These are phyloP conservation scores for Chaetops frenatus DNA, from an alignment of 2,113 vertebrate genomes.

Conservation along the genomic window DNA sequence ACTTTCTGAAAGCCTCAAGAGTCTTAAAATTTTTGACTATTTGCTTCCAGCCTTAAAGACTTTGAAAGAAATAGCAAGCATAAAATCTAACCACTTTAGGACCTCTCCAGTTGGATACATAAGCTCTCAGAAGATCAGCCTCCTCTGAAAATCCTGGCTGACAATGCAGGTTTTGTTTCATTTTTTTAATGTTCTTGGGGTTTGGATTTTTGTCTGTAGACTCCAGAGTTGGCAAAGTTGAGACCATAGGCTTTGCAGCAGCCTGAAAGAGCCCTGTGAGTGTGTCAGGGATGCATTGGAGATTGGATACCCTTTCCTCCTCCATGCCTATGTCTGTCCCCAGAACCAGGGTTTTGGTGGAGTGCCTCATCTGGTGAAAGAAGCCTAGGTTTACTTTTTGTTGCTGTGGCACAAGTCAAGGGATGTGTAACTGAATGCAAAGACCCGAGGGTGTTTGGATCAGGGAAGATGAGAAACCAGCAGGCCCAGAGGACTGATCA, in stretches of 20 bases:
- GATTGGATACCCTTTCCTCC: neutral
- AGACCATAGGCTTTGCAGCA: neutral
- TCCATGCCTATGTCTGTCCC: fast-evolving
- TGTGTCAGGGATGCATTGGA: neutral
- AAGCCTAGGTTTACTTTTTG: neutral
- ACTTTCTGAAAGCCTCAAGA: neutral
- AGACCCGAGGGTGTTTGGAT: neutral
- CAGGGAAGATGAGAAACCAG: neutral
- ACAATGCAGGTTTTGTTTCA: neutral
- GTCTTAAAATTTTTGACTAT: neutral
- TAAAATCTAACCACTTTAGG: neutral
- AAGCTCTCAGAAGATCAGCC: neutral
- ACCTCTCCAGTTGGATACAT: neutral
- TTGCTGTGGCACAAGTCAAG: neutral
- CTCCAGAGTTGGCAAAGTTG: neutral
- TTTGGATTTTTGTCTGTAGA: neutral
- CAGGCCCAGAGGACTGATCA: fast-evolving
- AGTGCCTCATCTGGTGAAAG: neutral
- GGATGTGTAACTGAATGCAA: neutral
- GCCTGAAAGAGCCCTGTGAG: neutral
- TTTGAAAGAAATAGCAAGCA: neutral
- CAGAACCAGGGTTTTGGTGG: neutral
- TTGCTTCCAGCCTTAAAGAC: neutral
- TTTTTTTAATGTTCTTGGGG: neutral
- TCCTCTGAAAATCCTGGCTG: neutral